Evolutionary conservation across 2,888 invertebrate species (phyloP), one percentile per base, ranked within the genome.

Genomic region (Andrena dorsata): DNA sequence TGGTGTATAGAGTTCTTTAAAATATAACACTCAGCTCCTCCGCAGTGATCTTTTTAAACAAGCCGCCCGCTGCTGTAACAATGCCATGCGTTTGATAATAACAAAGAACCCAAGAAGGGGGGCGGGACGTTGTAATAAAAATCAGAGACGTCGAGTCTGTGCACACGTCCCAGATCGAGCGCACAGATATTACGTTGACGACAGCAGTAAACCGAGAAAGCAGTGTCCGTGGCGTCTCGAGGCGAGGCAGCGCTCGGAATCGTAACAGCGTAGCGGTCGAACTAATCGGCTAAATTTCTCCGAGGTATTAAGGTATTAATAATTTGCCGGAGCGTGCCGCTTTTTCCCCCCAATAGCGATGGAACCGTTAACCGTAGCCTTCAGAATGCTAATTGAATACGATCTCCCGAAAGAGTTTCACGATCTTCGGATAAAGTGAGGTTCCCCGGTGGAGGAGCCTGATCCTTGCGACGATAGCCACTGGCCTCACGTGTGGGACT

Each of bases 261-360:
- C 32, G 41, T 58, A 32, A 74, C 23, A 41, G 41, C 66, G 32
- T 23, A 23, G 26, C 8, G 74, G n/a, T 74, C 47, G 51, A 61
- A 60, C 28, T 75, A 75, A 68, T 75, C 75, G 20, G 13, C 26
- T 68, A 28, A 28, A 75, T 75, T 68, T 32, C 58, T 56, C 60
- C 56, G 49, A 35, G 26, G 26, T 35, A 41, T 51, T 35, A 35
- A 41, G 8, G 20, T 49, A 26, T 71, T 23, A n/a, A 28, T 41
- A 41, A 13, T 41, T 20, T 26, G 10, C 32, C 5, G 7, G 26
- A 23, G 26, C 26, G 6, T 41, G 49, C 60, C 16, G 20, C 10
- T 32, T 73, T 56, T 76, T 0, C 10, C 10, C 10, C 10, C 13
- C 16, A 13, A 13, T 5, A n/a, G 26, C 23, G 30, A 63, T 35